A percentile compares a stretch with the other conserved stretches of the same genome.
phyloP scores from a whole-genome alignment of 2,888 invertebrate species.

The Ariolimax columbianus region DNA sequence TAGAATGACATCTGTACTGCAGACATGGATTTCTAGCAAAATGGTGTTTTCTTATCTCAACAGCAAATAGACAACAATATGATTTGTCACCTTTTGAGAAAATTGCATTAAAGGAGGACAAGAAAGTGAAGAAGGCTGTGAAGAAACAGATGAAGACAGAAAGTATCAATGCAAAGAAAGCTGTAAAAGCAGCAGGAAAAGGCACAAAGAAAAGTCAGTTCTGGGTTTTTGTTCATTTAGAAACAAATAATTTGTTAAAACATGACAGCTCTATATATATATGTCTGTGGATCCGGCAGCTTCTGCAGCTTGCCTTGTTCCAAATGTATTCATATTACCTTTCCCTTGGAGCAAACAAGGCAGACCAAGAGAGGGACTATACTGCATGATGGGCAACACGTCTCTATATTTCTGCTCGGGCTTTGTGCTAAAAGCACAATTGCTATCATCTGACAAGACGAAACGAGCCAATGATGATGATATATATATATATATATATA shows the following conservation, averaged over 20 bases:
- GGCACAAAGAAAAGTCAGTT: slow-evolving; percentile 36
- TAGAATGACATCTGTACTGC: background rate
- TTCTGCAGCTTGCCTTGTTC: no score
- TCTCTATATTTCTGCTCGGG: no score
- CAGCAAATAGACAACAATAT: slow-evolving; percentile 63
- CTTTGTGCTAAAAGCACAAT: no score
- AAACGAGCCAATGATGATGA: no score
- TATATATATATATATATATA: no score
- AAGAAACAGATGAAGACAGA: slow-evolving; percentile 37
- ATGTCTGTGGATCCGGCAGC: no score
- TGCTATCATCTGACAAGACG: no score
- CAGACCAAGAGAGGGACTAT: no score
- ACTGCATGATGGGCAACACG: no score
- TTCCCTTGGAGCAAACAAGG: no score
- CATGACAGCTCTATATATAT: background rate
- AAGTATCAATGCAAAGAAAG: background rate
- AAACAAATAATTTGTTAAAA: background rate
- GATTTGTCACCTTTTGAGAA: slow-evolving; percentile 58
- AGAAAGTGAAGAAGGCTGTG: slow-evolving; percentile 40
- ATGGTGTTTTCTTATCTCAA: slow-evolving; percentile 1
- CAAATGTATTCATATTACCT: no score
- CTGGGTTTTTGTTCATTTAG: background rate
- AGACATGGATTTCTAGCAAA: no score
- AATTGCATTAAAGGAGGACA: slow-evolving; percentile 42
- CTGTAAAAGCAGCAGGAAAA: slow-evolving; percentile 4